A percentile compares a stretch with the other conserved stretches of the same genome.
phyloP scores from a whole-genome alignment of 2,888 invertebrate genomes.

The Nemotelus pantherinus region DNA sequence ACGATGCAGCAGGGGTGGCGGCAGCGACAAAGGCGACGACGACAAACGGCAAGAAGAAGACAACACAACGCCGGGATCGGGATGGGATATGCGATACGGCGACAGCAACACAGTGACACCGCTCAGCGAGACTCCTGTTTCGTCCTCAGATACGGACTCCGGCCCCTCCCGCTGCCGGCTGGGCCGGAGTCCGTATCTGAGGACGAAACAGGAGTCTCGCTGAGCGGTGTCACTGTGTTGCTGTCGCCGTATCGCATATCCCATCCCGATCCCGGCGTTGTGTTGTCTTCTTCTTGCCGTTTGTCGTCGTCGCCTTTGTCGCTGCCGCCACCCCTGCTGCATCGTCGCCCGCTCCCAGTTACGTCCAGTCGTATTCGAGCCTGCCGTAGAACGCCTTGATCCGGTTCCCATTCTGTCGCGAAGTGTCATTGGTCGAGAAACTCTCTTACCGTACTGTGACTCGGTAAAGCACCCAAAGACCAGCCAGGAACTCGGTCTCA shows the following conservation, averaged over 20 bases:
- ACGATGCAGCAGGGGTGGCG: background rate
- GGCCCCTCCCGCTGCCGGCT: constrained; percentile 28
- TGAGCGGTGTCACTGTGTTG: constrained; percentile 40
- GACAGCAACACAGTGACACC: constrained; percentile 41
- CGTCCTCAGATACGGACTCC: constrained; percentile 7
- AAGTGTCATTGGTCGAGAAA: constrained; percentile 50
- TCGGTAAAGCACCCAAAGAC: constrained; percentile 33
- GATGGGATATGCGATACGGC: constrained; percentile 11
- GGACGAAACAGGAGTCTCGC: constrained; percentile 39
- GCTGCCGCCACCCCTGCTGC: background rate
- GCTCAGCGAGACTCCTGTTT: constrained; percentile 37
- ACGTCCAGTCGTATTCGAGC: background rate
- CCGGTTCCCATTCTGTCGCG: constrained; percentile 41
- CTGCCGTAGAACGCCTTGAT: constrained; percentile 30
- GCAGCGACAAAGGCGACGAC: constrained; percentile 33
- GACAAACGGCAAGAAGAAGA: constrained; percentile 28
- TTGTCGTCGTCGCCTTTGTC: constrained; percentile 33
- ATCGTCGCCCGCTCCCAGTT: background rate
- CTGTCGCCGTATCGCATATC: constrained; percentile 30
- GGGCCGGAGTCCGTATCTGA: background rate
- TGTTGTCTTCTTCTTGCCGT: constrained; percentile 35
- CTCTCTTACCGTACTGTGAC: constrained; percentile 39
- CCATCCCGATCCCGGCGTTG: constrained; percentile 13
- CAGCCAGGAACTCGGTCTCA: constrained; percentile 20
- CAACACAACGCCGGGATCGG: constrained; percentile 26